These are phyloP conservation scores for Achlya flavicornis DNA, from an alignment of 2,888 invertebrate species.

Conservation along the genomic window DNA sequence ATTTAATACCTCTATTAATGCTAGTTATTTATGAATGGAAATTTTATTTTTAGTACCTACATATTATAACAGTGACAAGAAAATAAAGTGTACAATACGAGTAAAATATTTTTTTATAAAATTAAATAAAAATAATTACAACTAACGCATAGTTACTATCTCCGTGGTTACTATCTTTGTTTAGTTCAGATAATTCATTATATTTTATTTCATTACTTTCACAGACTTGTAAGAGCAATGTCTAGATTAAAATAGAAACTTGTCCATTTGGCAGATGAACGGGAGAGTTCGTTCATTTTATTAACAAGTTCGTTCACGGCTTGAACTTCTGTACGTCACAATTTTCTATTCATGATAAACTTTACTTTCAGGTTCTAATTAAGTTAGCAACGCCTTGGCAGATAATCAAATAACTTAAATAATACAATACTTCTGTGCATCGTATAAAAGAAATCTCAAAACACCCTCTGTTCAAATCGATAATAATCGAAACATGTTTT, in stretches of 20 bases:
- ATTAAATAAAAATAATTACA: neutral
- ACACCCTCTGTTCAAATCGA: no score
- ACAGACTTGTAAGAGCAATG: conserved; percentile 24
- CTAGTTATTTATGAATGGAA: neutral
- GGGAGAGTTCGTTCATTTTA: conserved; percentile 36
- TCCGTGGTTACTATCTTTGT: neutral
- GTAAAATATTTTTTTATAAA: no score
- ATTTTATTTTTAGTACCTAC: neutral
- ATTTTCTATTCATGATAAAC: conserved; percentile 5
- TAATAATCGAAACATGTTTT: no score
- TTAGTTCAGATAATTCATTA: neutral
- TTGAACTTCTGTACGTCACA: conserved; percentile 22
- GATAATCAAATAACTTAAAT: neutral
- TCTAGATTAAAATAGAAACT: conserved; percentile 45
- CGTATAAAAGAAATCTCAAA: neutral
- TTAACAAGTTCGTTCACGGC: conserved; percentile 37
- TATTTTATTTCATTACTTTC: conserved; percentile 12
- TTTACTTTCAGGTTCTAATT: neutral
- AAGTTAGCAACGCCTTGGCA: neutral
- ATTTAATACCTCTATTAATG: neutral
- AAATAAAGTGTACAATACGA: no score
- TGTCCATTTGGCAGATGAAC: conserved; percentile 47
- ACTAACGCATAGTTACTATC: no score
- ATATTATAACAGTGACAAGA: neutral
- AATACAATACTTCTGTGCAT: neutral